Conservation (phyloP, 64 coral and sea anemone genomes). For the Platygyra sinensis region DNA sequence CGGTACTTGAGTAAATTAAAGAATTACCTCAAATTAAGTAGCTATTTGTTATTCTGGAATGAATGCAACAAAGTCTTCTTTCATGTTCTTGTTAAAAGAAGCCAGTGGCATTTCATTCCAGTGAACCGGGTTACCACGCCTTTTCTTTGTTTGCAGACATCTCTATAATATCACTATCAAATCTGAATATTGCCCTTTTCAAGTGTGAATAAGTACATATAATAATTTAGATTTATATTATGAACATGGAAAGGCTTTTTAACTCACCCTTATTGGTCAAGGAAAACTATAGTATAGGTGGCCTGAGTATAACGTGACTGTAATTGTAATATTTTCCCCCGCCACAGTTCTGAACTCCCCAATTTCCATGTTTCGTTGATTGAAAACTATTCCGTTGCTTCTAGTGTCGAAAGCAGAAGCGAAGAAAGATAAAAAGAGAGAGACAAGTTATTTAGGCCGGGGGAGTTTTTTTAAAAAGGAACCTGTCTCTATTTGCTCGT, state of each 20-base stretch:
- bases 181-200: constrained; percentile 78
- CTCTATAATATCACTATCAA: constrained; percentile 57
- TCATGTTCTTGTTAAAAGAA: background rate
- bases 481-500: constrained; percentile 21
- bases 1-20: constrained; percentile 9
- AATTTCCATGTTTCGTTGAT: constrained; percentile 63
- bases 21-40: constrained; percentile 21
- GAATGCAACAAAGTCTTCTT: background rate
- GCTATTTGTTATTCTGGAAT: constrained; percentile 14
- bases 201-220: constrained; percentile 99
- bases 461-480: constrained; percentile 54
- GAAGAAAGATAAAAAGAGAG: background rate
- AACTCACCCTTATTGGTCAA: constrained; percentile 74
- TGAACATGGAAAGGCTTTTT: constrained; percentile 95
- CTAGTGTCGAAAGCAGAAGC: constrained; percentile 20
- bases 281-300: constrained; percentile 72
- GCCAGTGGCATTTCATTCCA: background rate
- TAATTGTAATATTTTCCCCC: constrained; percentile 73
- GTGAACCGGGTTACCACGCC: background rate
- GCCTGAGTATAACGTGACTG: constrained; percentile 71
- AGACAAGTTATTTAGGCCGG: constrained; percentile 15
- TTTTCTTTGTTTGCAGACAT: constrained; percentile 50
- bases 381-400: constrained; percentile 66
- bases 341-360: constrained; percentile 48
- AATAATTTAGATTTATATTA: constrained; percentile 99